These are phyloP conservation scores for Lycodopsis pacificus DNA, from an alignment of 2,797 vertebrate species.

Conservation along the genomic window DNA sequence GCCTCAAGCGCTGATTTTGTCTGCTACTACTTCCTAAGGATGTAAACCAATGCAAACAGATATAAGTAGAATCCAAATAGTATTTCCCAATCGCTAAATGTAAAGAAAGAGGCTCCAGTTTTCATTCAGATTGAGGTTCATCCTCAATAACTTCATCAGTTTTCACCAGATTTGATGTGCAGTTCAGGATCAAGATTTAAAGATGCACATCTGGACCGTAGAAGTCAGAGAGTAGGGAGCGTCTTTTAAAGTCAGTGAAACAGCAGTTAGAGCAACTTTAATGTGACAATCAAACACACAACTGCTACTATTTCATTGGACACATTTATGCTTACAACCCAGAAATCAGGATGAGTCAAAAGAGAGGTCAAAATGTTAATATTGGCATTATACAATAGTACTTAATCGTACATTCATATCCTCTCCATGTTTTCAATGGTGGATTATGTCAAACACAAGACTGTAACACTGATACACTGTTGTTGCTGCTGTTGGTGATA, in stretches of 20 bases:
- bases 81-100: neutral
- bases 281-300: too few relatives aligned
- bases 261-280: neutral
- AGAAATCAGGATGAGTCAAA: neutral
- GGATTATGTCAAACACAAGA: too few relatives aligned
- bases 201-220: neutral
- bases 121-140: neutral
- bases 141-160: neutral
- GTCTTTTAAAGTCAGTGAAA: neutral
- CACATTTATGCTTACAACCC: neutral
- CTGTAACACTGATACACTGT: too few relatives aligned
- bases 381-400: slow-evolving; percentile 26
- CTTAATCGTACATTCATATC: slow-evolving; percentile 20
- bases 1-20: neutral
- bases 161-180: neutral
- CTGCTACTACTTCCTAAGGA: neutral
- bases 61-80: neutral
- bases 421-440: slow-evolving; percentile 24
- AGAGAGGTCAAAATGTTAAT: slow-evolving; percentile 43
- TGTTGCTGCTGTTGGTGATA: too few relatives aligned
- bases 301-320: too few relatives aligned
- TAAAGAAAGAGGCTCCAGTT: neutral
- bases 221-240: neutral
- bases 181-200: neutral
- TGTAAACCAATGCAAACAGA: neutral